Evolutionary conservation across 2,888 invertebrate species (phyloP).

Genomic region (Strigamia maritima): DNA sequence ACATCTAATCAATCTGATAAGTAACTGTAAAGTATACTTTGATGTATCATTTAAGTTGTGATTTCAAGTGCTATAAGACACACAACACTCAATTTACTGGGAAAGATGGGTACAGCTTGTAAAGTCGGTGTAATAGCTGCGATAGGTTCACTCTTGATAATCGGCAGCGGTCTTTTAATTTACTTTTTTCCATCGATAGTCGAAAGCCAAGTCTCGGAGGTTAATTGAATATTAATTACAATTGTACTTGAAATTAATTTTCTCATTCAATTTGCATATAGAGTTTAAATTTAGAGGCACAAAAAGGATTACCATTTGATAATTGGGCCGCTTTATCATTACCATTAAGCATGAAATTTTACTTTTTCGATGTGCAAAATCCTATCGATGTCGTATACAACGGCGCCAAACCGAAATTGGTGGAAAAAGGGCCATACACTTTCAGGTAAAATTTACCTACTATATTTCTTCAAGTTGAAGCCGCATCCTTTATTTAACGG

Average conservation of each 20-base stretch:
- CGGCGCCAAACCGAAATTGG: not conserved
- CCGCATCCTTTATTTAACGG: too few species aligned
- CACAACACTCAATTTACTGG: too few species aligned
- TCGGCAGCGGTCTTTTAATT: not conserved
- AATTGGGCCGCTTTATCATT: not conserved
- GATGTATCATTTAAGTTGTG: too few species aligned
- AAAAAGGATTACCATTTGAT: not conserved
- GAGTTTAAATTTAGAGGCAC: not conserved
- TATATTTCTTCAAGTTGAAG: too few species aligned
- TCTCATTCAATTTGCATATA: not conserved
- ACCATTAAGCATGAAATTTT: not conserved
- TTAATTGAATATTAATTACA: not conserved
- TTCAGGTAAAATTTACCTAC: constrained; percentile 13
- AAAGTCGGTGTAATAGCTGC: not conserved
- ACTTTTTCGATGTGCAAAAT: constrained; percentile 20
- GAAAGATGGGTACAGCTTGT: not conserved
- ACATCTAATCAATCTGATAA: not conserved
- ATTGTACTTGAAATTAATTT: too few species aligned
- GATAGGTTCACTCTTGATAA: not conserved
- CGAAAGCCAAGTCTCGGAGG: not conserved
- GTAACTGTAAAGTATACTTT: too few species aligned
- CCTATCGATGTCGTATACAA: not conserved
- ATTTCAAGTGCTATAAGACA: too few species aligned
- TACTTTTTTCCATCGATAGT: not conserved
- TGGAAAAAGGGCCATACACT: not conserved